Evolutionary conservation across 2,888 invertebrate species (phyloP), one percentile per base, ranked within the genome.

Genomic region (Lasiommata megera): DNA sequence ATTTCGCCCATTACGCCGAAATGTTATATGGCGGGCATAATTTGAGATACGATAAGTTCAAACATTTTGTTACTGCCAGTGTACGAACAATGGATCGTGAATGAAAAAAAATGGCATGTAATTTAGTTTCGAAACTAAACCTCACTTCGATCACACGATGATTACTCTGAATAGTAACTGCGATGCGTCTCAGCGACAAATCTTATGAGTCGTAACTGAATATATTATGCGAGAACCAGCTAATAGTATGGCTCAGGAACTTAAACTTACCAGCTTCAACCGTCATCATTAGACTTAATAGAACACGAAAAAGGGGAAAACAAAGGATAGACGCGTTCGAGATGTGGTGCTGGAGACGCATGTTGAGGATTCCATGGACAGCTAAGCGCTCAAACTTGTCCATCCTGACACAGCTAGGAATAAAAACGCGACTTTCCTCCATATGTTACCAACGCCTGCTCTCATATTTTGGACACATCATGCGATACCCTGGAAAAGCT

Each of bases 1-100:
- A 73, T 79, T 79, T 80, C 76, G 75, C 74, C 77, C 69, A 80
- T 80, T 77, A 77, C 67, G 58, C 64, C 64, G 65, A 73, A 74
- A 70, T 68, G 66, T 63, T 67, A 65, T 67, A 62, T 61, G 68
- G 65, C 65, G 73, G 70, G 81, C 78, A 76, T 83, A 79, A 84
- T 81, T 83, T 81, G 63, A 74, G 68, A 68, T 67, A 72, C 74
- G 80, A 84, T 80, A 79, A 79, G 68, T 71, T 69, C 67, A 70
- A 75, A 70, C 68, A 70, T 66, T 66, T 71, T 70, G 74, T 71
- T 71, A 69, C 69, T 67, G 60, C 41, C 63, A 63, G 66, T 56
- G 63, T 60, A 69, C 71, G 74, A 78, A 84, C 84, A 83, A 85
- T 82, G 65, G 76, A 60, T 72, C 70, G 70, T 74, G 71, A 74